A percentile compares a stretch with the other conserved stretches of the same genome.
These are phyloP conservation scores for Furnarius figulus DNA, from an alignment of 2,113 vertebrate genomes.

Conservation along the genomic window DNA sequence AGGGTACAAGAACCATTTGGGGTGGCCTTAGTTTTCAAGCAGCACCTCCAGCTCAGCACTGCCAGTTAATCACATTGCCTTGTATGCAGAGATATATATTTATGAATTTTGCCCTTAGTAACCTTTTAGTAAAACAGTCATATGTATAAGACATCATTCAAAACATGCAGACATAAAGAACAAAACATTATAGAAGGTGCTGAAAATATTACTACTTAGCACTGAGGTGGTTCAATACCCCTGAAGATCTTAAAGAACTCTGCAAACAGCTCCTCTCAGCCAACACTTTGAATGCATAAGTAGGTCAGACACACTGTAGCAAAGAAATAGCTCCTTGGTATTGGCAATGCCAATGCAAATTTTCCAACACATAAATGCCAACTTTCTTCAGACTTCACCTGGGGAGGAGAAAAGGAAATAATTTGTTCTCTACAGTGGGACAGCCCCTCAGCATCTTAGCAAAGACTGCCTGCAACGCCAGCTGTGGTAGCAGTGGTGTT, in stretches of 20 bases:
- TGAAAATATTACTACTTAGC: not conserved
- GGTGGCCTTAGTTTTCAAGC: not conserved
- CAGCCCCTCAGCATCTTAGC: not conserved
- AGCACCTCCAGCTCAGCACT: not conserved
- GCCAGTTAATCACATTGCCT: not conserved
- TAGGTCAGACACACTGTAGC: not conserved
- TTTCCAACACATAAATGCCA: slow-evolving; percentile 26
- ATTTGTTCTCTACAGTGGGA: not conserved
- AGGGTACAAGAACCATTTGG: not conserved
- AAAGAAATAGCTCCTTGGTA: not conserved
- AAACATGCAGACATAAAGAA: not conserved
- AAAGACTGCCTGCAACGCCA: not conserved
- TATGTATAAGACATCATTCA: not conserved
- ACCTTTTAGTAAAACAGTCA: not conserved
- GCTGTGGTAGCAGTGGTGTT: not conserved
- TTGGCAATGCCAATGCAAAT: not conserved
- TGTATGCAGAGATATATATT: not conserved
- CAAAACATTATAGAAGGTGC: not conserved
- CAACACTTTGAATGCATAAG: not conserved
- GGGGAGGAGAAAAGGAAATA: not conserved
- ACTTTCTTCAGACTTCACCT: not conserved
- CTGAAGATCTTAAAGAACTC: not conserved
- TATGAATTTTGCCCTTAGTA: not conserved
- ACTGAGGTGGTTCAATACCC: not conserved
- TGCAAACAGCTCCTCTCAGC: not conserved